Evolutionary conservation across 2,113 vertebrate genomes (phyloP), one percentile per base, ranked within the genome.

Genomic region (Centropristis striata): DNA sequence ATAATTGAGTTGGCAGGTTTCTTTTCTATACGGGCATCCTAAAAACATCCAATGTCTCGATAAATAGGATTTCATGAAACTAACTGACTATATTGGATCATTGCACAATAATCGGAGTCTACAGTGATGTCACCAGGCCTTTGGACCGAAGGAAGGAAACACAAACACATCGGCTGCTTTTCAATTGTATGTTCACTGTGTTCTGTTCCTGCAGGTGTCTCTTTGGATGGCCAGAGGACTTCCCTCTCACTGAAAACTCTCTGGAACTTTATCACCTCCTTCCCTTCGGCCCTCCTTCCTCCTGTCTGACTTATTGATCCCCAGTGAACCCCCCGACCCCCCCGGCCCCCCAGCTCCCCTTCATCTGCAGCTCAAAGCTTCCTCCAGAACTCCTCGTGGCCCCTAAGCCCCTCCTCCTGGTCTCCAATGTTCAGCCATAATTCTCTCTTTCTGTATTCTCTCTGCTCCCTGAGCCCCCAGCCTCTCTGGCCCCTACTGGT

Each of bases 201-300:
- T 76, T 51, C 47, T 13, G n/a, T n/a, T n/a, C n/a, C 51, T 85
- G 20, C 80, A 92, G 90, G 87, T 81, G 80, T 88, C 50, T 74
- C 63, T 75, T 28, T 63, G 70, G 82, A 77, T 25, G 47, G 49
- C 59, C 44, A 46, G 67, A 83, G 27, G 69, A 76, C 37, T 53
- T 72, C 67, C 46, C 57, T 54, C 78, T 72, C 39, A 55, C 46
- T 55, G 41, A 79, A 82, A 64, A 77, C 60, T 23, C 63, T 60
- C 36, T 66, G 68, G 75, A 78, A 57, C 83, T 72, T 49, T 42
- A 63, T 39, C 75, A 1, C 13, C 41, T n/a, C 51, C 27, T 49
- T 14, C 15, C 11, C 42, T 59, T 42, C 6, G 0, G n/a, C 61
- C 47, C 2, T 41, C n/a, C 36, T 44, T 59, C n/a, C 60, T 69